Conservation (phyloP, 2,888 invertebrate species). For the Phortica okadai region DNA sequence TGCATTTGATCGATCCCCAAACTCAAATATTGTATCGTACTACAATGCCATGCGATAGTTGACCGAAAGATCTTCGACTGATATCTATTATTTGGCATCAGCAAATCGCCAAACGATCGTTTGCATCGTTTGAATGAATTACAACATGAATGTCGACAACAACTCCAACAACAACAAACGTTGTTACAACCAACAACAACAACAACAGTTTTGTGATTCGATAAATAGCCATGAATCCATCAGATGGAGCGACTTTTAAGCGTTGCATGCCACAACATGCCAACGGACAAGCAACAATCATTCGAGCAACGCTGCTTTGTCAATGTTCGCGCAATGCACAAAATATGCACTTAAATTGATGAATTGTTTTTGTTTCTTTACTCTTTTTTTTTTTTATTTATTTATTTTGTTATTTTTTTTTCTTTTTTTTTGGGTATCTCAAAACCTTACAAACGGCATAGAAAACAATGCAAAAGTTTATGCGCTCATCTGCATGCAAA, state of each 20-base stretch:
- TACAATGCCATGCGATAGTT: too few species aligned
- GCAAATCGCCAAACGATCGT: slow-evolving; percentile 13
- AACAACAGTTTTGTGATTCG: background rate
- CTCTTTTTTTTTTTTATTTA: background rate
- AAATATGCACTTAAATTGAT: slow-evolving; percentile 32
- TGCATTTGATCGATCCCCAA: slow-evolving; percentile 25
- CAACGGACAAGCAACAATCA: slow-evolving; percentile 2
- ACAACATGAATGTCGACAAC: slow-evolving; percentile 25
- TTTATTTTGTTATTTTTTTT: background rate
- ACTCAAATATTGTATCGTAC: background rate
- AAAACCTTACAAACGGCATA: background rate
- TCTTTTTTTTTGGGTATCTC: background rate
- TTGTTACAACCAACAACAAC: background rate
- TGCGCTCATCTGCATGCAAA: slow-evolving; percentile 10
- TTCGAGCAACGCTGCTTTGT: slow-evolving; percentile 12
- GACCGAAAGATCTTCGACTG: background rate
- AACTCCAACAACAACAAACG: slow-evolving; percentile 3
- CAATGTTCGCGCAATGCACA: slow-evolving; percentile 17
- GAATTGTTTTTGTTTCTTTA: slow-evolving; percentile 11
- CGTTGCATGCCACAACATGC: background rate
- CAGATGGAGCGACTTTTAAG: background rate
- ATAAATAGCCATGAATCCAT: slow-evolving; percentile 21
- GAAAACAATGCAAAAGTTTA: background rate
- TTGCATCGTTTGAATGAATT: slow-evolving; percentile 35
- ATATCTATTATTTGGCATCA: slow-evolving; percentile 18